Evolutionary conservation across 1,140 invertebrate genomes (phyloP), one percentile per base, ranked within the genome.

Genomic region (Eubasilissa regina): DNA sequence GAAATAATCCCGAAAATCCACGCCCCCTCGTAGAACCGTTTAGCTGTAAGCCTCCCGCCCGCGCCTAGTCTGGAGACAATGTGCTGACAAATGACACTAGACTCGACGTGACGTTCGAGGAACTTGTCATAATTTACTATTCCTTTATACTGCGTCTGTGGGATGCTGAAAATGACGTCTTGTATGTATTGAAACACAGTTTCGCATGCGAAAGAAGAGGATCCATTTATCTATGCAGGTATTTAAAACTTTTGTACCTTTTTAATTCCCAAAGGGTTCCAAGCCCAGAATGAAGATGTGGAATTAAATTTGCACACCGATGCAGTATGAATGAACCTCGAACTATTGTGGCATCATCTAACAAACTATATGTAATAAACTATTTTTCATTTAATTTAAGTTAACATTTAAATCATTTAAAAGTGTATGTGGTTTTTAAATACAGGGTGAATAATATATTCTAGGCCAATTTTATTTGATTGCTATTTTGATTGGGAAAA

Each of bases 31-130:
- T 35, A 6, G 25, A 35, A 6, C 1, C 25, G 25, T 6, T 35
- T 6, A 6, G 25, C 25, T 35, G 6, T n/a, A 48, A 48, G 25
- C 8, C 45, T 4, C 45, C 35, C 66, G 44, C 66, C 44, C 66
- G 21, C 55, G 15, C 6, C 17, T 62, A 45, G 56, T 19, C 17
- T 9, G 12, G 15, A 35, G n/a, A 73, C 70, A 53, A 53, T n/a
- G 56, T 75, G 58, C 19, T 75, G 73, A 75, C 73, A 75, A 75
- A 75, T 75, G 73, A 75, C 56, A 60, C 56, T 60, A 19, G 73
- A 17, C 11, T 62, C 56, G n/a, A 58, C 15, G 47, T 75, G 73
- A 75, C 73, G 25, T 75, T 56, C 73, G 43, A 44, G n/a, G 44
- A 75, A 62, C 17, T 21, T 19, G 17, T 55, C 48, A 73, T 73